Percentiles rank a stretch among this genome's conserved stretches.
phyloP scores from a whole-genome alignment of 2,797 vertebrate species.

The Coendou prehensilis region DNA sequence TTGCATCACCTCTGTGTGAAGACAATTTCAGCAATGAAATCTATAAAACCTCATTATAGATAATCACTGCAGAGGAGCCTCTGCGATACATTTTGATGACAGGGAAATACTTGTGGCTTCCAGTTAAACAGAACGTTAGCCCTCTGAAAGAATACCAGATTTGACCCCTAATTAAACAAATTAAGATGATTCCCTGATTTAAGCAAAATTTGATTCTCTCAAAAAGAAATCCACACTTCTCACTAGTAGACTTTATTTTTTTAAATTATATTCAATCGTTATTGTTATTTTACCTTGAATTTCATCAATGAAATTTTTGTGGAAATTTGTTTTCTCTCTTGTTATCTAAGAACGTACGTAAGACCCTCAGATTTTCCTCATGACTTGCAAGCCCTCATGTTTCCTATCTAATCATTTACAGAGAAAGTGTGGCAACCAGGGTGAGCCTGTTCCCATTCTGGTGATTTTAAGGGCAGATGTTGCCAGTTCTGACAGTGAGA shows the following conservation, averaged over 20 bases:
- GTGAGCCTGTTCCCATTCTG: not conserved
- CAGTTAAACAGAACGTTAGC: not conserved
- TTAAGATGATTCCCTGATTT: not conserved
- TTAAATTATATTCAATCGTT: not conserved
- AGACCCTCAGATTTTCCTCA: not conserved
- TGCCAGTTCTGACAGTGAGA: not conserved
- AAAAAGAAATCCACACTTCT: not conserved
- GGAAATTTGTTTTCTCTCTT: not conserved
- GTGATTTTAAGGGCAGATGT: not conserved
- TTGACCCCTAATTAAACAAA: not conserved
- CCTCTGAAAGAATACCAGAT: not conserved
- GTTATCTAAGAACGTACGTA: not conserved
- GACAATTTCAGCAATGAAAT: not conserved
- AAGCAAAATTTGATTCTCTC: not conserved
- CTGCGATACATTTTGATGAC: not conserved
- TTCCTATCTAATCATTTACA: not conserved
- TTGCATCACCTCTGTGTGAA: not conserved
- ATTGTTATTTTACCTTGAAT: constrained; percentile 29
- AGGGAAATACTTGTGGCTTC: not conserved
- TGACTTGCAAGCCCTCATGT: not conserved
- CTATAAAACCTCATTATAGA: not conserved
- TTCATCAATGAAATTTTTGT: not conserved
- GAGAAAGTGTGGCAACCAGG: not conserved
- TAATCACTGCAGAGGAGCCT: not conserved
- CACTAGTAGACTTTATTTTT: not conserved